Conservation (phyloP, 2,797 vertebrate genomes). For the Chloroceryle inda region DNA sequence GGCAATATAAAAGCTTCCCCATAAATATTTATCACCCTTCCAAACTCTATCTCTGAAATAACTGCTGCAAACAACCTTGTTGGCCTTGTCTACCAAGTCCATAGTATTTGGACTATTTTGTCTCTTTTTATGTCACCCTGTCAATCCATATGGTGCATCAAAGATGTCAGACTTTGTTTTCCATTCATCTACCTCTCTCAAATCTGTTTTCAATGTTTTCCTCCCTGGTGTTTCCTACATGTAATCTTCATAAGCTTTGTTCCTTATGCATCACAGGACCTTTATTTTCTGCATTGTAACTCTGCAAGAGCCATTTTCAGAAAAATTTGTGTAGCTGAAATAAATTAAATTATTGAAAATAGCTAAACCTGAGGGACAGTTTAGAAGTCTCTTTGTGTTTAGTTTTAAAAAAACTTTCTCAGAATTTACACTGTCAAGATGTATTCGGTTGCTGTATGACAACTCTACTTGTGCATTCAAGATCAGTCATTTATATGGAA, state of each 20-base stretch:
- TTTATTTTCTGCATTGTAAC: background rate
- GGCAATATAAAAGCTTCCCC: slow-evolving; percentile 9
- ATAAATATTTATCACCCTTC: slow-evolving; percentile 17
- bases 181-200: background rate
- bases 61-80: background rate
- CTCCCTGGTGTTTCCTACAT: background rate
- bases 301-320: background rate
- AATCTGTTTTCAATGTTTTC: slow-evolving; percentile 2
- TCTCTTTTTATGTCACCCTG: background rate
- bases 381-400: background rate
- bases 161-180: background rate
- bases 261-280: background rate
- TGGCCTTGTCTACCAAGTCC: background rate
- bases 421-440: background rate
- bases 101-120: background rate
- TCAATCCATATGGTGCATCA: background rate
- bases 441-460: background rate
- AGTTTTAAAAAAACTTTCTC: background rate
- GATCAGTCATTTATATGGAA: background rate
- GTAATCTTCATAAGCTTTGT: background rate
- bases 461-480: background rate
- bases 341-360: background rate
- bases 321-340: background rate
- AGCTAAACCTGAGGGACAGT: background rate
- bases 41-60: background rate